Percentiles rank a stretch among this genome's conserved stretches.
These are phyloP conservation scores for Sylvietta virens DNA, from an alignment of 2,113 vertebrate species.

Conservation along the genomic window DNA sequence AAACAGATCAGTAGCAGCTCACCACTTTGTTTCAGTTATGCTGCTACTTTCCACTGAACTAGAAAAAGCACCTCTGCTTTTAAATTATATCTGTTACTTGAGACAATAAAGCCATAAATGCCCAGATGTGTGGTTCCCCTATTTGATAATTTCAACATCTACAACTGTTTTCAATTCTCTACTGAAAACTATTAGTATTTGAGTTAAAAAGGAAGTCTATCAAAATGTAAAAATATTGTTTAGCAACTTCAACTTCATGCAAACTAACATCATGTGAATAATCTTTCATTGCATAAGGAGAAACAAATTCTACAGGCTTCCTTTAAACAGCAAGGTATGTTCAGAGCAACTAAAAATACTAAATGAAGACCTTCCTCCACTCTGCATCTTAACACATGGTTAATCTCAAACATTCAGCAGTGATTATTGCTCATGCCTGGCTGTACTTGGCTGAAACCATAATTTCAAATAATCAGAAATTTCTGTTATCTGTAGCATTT, in stretches of 20 bases:
- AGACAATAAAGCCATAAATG: neutral
- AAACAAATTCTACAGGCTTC: neutral
- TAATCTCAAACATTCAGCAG: neutral
- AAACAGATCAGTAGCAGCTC: constrained; percentile 42
- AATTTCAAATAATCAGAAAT: neutral
- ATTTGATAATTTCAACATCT: neutral
- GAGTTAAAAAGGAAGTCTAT: neutral
- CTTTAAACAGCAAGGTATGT: neutral
- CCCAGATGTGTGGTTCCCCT: neutral
- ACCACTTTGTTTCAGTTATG: neutral
- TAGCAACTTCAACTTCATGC: neutral
- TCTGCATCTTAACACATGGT: neutral
- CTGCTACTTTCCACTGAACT: neutral
- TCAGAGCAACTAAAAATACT: neutral
- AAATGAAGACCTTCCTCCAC: neutral
- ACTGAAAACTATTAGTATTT: neutral
- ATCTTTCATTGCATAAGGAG: neutral
- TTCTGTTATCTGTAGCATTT: neutral
- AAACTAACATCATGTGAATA: neutral
- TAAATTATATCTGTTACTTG: constrained; percentile 7
- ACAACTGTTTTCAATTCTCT: neutral
- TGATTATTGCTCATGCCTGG: neutral
- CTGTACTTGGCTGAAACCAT: neutral
- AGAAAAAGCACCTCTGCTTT: constrained; percentile 5
- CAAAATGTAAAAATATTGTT: neutral